Conservation (phyloP, 2,113 vertebrate genomes). For the Austrofundulus limnaeus region DNA sequence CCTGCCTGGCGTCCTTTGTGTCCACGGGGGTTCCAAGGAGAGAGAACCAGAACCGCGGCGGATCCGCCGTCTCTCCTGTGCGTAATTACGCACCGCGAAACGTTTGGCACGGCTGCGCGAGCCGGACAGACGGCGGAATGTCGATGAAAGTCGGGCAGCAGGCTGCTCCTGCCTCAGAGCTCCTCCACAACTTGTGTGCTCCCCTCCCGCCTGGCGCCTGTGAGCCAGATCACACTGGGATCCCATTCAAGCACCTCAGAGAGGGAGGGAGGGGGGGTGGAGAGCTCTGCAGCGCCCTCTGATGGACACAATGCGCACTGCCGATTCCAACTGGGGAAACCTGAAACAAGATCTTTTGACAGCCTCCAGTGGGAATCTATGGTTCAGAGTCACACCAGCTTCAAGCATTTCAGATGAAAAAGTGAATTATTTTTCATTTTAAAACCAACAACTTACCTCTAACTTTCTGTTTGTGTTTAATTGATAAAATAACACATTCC, state of each 20-base stretch:
- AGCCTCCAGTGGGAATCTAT: conserved; percentile 2
- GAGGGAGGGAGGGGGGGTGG: background rate
- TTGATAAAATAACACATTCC: no score
- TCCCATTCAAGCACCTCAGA: conserved; percentile 45
- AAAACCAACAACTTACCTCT: no score
- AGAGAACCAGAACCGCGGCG: no score
- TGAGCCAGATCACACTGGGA: conserved; percentile 50
- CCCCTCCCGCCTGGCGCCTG: conserved; percentile 41
- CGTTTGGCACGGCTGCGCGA: conserved; percentile 19
- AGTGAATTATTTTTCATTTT: background rate
- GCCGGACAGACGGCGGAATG: conserved; percentile 24
- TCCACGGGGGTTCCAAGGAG: conserved; percentile 51
- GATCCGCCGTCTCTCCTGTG: conserved; percentile 20
- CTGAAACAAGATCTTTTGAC: conserved; percentile 40
- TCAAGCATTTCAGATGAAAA: background rate
- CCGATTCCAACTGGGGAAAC: conserved; percentile 9
- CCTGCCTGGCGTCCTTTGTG: conserved; percentile 61
- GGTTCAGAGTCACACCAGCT: conserved; percentile 3
- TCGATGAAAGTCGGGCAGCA: conserved; percentile 24
- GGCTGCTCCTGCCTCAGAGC: conserved; percentile 30
- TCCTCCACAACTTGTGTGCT: conserved; percentile 47
- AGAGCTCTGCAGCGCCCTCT: conserved; percentile 53
- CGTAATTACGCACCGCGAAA: conserved; percentile 59
- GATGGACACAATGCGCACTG: conserved; percentile 27
- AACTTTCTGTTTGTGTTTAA: no score